Evolutionary conservation across 2,888 invertebrate species (phyloP), one percentile per base, ranked within the genome.

Genomic region (Keiferia lycopersicella): DNA sequence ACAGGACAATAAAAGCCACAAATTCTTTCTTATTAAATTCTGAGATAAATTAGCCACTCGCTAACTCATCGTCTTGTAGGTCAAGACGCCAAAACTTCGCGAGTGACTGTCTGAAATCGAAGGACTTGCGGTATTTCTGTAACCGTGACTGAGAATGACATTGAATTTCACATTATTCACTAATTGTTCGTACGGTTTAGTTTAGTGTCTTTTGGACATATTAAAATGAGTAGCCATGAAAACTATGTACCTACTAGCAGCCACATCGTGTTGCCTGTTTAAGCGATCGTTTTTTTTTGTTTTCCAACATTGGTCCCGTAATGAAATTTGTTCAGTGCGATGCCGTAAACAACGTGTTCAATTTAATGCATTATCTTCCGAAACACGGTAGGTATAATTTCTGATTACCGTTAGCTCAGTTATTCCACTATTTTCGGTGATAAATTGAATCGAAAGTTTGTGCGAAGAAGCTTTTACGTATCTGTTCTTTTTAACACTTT

Each of bases 401-500:
- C n/a, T n/a, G n/a, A 34, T 34, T 34, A 34, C 34, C 34, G 34
- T 34, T 34, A 34, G 34, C 8, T 34, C 34, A 34, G 34, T 34
- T 8, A 7, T 7, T 6, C 26, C 8, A 41, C 41, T 50, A 20
- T 50, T 50, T 20, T n/a, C 10, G 12, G 50, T 20, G 61, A 63
- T 61, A 63, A 63, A 60, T 63, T 63, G 63, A 59, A 30, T 53
- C 30, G 20, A 20, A 50, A 10, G 16, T 50, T 18, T 2, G 50
- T 50, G 20, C 20, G 50, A 18, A 50, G 18, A 50, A 50, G 50
- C 50, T 50, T 18, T 18, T 50, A 50, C 20, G 3, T 50, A 50
- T 50, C 41, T 41, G 41, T 50, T 50, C n/a, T 7, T 11, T 50
- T 50, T 50, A 16, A 50, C 50, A 56, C 16, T 16, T 26, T 53